Conservation (phyloP, 1,140 invertebrate genomes). For the Papilio polyxenes region DNA sequence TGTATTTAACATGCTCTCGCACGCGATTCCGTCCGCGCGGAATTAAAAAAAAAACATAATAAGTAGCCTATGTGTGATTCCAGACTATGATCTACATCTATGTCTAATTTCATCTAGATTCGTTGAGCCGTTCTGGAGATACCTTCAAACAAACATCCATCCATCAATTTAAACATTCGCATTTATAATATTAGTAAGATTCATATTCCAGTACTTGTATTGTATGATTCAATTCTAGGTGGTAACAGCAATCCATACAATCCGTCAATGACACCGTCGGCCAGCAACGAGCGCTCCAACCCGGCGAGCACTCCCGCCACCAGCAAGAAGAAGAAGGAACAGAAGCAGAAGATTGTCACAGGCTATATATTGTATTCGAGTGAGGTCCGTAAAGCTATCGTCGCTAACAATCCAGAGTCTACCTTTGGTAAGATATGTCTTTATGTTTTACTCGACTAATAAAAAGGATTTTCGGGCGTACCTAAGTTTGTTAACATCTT, state of each 20-base stretch:
- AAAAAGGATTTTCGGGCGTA: no score
- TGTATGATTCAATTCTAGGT: slow-evolving; percentile 47
- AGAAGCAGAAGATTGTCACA: slow-evolving; percentile 94
- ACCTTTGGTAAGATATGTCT: slow-evolving; percentile 87
- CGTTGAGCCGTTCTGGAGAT: no score
- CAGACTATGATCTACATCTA: no score
- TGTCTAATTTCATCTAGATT: no score
- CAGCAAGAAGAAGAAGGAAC: slow-evolving; percentile 84
- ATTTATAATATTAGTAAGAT: no score
- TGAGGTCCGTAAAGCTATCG: slow-evolving; percentile 95
- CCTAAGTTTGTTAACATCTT: no score
- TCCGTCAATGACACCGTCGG: slow-evolving; percentile 62
- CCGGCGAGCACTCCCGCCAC: slow-evolving; percentile 71
- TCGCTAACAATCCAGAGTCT: slow-evolving; percentile 93
- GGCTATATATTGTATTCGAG: slow-evolving; percentile 99
- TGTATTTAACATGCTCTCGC: no score
- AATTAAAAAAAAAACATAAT: no score
- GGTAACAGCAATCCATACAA: slow-evolving; percentile 77
- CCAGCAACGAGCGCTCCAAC: slow-evolving; percentile 56
- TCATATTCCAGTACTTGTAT: background rate
- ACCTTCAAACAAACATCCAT: no score
- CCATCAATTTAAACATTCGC: no score
- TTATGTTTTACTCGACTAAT: background rate
- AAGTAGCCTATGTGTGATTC: no score
- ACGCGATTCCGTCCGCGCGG: no score